A percentile compares a stretch with the other conserved stretches of the same genome.
Evolutionary conservation across 2,888 invertebrate genomes (phyloP).

Genomic region (Acanthosepion pharaonis): DNA sequence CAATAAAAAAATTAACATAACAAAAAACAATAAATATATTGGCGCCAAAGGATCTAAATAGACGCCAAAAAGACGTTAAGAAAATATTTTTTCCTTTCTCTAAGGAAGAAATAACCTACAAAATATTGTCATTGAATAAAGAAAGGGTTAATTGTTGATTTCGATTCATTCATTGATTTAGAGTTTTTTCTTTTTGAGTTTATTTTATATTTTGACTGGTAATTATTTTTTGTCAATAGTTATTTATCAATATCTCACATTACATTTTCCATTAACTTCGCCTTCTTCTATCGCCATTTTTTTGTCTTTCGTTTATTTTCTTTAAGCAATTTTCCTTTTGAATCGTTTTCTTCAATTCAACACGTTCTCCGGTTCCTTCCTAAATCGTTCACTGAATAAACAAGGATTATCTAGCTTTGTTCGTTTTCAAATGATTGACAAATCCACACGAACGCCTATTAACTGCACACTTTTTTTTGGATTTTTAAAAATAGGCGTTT

Average conservation of each 20-base stretch:
- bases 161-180: not conserved
- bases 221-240: not conserved
- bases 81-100: not conserved
- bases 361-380: not conserved
- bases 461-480: no score
- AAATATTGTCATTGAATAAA: not conserved
- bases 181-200: not conserved
- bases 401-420: no score
- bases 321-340: not conserved
- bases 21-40: not conserved
- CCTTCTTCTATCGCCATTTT: no score
- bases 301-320: not conserved
- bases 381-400: not conserved
- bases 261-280: not conserved
- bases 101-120: not conserved
- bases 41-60: not conserved
- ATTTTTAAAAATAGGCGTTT: no score
- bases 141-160: not conserved
- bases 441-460: no score
- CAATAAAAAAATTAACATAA: not conserved
- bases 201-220: not conserved
- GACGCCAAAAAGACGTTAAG: not conserved
- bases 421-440: no score
- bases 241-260: not conserved
- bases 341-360: not conserved